Base-by-base conservation (phyloP, 1,140 invertebrate species). In the Tribolium madens region DNA sequence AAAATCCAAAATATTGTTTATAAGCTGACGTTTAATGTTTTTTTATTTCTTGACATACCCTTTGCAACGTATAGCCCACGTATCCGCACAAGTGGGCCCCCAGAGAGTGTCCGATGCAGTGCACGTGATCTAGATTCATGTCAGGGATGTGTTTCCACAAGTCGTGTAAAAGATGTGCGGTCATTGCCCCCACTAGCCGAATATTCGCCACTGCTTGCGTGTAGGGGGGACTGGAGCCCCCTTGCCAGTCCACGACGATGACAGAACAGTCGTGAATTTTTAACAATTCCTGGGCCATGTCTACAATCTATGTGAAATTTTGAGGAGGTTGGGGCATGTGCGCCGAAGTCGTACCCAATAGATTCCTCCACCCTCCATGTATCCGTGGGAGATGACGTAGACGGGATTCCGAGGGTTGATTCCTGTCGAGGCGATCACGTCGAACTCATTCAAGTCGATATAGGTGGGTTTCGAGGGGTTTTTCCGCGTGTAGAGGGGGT, bases 191-290 rank as follows among this genome's bases (percentile, higher is more conserved):
- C 6, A 97, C 92, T 0, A 97, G 86, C 68, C 95, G 88, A n/a
- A 95, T 95, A 83, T 97, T 97, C 0, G 95, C 95, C 0, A 95
- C 95, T 0, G 95, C 95, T 85, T 97, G 95, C 0, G 93, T 92
- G 82, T 97, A 97, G 0, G 95, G 95, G 0, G 95, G 95, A 69
- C 91, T 91, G 0, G 95, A 94, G 0, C 95, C 96, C 33, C 88
- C 89, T 36, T 92, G 90, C 96, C 96, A 97, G 82, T 97, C 95
- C 0, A 97, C 90, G 0, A 93, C 87, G 7, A 96, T 88, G 0
- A 96, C 93, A 46, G 94, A 94, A 50, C 90, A 90, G 50, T 92
- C 90, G 68, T 91, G 90, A 50, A 91, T 88, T 0, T 87, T 86
- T 76, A 96, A 86, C 13, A 95, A 81, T 79, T 92, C 91, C 2